phyloP scores from a whole-genome alignment of 2,797 vertebrate genomes.

The Spinibarbus caldwelli region DNA sequence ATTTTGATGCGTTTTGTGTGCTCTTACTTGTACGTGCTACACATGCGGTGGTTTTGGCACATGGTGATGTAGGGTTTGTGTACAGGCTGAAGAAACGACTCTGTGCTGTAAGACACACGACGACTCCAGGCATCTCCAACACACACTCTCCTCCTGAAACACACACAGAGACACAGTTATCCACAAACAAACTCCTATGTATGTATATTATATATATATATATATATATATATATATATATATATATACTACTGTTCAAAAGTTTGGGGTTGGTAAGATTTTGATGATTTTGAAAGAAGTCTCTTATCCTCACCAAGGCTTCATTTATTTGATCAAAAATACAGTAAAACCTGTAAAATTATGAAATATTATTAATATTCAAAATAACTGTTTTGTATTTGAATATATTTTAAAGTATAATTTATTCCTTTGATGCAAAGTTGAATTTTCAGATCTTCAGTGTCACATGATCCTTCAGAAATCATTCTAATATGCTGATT shows the following conservation, averaged over 20 bases:
- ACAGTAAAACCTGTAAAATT: neutral
- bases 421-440: neutral
- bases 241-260: neutral
- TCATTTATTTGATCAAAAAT: neutral
- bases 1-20: slow-evolving; percentile 21
- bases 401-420: neutral
- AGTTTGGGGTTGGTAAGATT: neutral
- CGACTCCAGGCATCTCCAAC: slow-evolving; percentile 49
- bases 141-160: slow-evolving; percentile 86
- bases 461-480: neutral
- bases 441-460: neutral
- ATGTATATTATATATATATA: too few relatives aligned
- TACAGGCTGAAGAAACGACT: slow-evolving; percentile 85
- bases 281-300: neutral
- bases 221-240: too few relatives aligned
- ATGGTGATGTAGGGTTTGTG: slow-evolving; percentile 93
- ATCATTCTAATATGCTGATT: neutral
- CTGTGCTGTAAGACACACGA: slow-evolving; percentile 63
- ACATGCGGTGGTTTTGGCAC: slow-evolving; percentile 86
- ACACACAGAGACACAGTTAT: slow-evolving; percentile 4
- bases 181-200: neutral
- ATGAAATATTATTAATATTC: neutral
- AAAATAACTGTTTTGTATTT: neutral
- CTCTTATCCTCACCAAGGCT: neutral
- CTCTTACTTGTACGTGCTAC: slow-evolving; percentile 94